These are phyloP conservation scores for Sapayoa aenigma DNA, from an alignment of 2,113 vertebrate species.

Conservation along the genomic window DNA sequence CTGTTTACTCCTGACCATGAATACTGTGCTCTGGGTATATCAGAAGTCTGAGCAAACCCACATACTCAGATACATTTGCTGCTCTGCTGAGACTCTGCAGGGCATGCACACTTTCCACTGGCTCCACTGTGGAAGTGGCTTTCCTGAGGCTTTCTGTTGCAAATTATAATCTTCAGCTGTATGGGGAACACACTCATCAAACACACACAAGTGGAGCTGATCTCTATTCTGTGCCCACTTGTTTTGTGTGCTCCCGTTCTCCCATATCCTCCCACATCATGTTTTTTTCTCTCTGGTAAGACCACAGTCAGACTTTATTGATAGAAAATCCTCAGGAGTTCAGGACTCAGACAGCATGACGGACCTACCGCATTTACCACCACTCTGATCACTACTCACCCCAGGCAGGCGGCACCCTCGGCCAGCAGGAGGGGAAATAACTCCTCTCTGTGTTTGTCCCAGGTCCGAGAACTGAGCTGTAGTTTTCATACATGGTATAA, in stretches of 20 bases:
- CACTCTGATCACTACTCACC: background rate
- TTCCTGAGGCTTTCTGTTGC: background rate
- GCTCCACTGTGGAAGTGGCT: background rate
- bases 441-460: background rate
- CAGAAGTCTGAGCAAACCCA: background rate
- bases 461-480: background rate
- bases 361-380: background rate
- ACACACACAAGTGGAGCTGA: background rate
- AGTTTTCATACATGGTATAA: background rate
- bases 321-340: background rate
- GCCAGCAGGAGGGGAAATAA: background rate
- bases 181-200: background rate
- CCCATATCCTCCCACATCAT: rapidly evolving
- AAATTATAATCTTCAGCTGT: background rate
- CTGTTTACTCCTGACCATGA: background rate
- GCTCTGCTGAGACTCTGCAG: background rate
- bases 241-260: background rate
- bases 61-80: rapidly evolving
- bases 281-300: background rate
- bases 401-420: background rate
- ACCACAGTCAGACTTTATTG: background rate
- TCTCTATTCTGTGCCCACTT: background rate
- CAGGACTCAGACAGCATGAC: background rate
- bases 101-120: rapidly evolving
- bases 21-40: background rate